Evolutionary conservation across 2,797 vertebrate species (phyloP), one percentile per base, ranked within the genome.

Genomic region (Dallia pectoralis): DNA sequence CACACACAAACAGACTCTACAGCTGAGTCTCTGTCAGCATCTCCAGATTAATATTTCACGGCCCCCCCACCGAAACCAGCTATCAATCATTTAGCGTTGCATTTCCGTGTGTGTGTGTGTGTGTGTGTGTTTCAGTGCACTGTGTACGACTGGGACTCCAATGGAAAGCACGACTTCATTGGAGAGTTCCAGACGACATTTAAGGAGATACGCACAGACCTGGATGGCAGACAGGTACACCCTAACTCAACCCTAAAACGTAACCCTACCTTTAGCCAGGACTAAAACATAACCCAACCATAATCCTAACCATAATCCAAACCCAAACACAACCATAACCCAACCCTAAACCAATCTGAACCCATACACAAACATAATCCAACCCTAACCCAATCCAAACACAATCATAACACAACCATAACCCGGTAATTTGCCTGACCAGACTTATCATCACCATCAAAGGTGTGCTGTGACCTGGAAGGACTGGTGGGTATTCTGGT

Each of bases 131-230:
- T 89, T 0, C 89, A 99, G 97, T 97, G 96, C 89, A 98, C 96
- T 69, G 97, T 99, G 51, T 99, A 96, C 96, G 97, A 99, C 87
- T 99, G 97, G 97, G 97, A 99, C 91, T 99, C 97, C 72, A 99
- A 98, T 0, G 97, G 97, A 44, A 99, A 99, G 77, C 97, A 99
- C 18, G 97, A 99, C 91, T 99, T 99, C 84, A 99, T 99, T 72
- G 97, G 97, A 80, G 97, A 99, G 87, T 99, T 97, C 87, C 96
- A 93, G 84, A 96, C 97, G 0, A 98, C 95, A 0, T 99, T 96
- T 89, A 98, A 98, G 85, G 97, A 99, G 85, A 93, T 97, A 94
- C 91, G 93, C 83, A 92, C 93, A 66, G 96, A 95, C 33, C 93
- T 97, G 93, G 97, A 99, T 85, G 97, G 97, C 67, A 96, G 95